Base-by-base conservation (phyloP, 2,797 vertebrate genomes). In the Acanthurus leucopareius region DNA sequence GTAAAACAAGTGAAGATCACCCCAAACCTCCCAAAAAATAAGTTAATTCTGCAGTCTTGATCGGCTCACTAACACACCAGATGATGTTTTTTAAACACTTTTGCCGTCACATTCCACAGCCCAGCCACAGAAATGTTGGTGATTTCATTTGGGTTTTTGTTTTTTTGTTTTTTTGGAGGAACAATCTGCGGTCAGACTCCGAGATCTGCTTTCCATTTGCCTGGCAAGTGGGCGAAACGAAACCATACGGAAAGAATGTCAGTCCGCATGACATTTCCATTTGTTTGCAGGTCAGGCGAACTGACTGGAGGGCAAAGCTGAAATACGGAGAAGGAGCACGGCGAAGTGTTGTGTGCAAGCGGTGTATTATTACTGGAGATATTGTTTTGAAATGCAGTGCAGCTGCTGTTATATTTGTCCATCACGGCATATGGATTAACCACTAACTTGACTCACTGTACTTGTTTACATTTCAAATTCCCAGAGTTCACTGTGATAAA, bases 41-140 rank as follows among this genome's bases (percentile, higher is more conserved):
- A 38, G 19, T 3, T 44, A 11, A 63, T 52, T 54, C 54, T 58
- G 22, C 62, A 70, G 69, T 60, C 62, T 22, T 9, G 35, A 60
- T 62, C 77, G 64, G 60, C 56, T 58, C 42, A 47, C 63, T 38
- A 58, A 86, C 35, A 49, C 45, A 63, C 49, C 79, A 71, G 69
- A 80, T 44, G 64, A 80, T 77, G 79, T 59, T 80, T 79, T 83
- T 82, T 71, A 69, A 83, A 79, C 69, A 47, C 73, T 69, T 89
- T 51, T 82, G 67, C 80, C 59, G 59, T 82, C 63, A 74, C 84
- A 86, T 92, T 91, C 90, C 91, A 87, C 86, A 79, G 81, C 79
- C 71, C 49, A 54, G 80, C 92, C 88, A 88, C 93, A 94, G 86
- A 91, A 86, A 94, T 93, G 90, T 71, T 77, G 87, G 79, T 83